phyloP scores from a whole-genome alignment of 2,888 invertebrate genomes.

The Cyaniris semiargus region DNA sequence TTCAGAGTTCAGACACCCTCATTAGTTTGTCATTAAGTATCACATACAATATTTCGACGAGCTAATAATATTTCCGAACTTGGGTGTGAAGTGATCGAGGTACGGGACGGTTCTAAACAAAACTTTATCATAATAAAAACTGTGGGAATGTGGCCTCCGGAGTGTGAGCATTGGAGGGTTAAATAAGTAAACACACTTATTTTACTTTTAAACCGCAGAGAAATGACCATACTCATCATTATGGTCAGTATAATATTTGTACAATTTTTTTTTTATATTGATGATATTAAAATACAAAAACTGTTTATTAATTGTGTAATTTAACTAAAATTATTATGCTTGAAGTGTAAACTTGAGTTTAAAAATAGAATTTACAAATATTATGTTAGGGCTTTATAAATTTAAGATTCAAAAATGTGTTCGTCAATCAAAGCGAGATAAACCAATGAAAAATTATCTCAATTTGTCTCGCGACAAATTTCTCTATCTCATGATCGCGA shows the following conservation, averaged over 20 bases:
- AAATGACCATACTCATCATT: neutral
- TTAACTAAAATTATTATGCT: neutral
- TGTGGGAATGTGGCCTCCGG: conserved; percentile 22
- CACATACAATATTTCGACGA: conserved; percentile 4
- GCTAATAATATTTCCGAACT: conserved; percentile 2
- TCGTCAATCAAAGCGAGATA: neutral
- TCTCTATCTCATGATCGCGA: conserved; percentile 55
- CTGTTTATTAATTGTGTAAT: too few relatives aligned
- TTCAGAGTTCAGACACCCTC: neutral
- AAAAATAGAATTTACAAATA: too few relatives aligned
- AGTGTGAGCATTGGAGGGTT: neutral
- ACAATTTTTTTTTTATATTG: too few relatives aligned
- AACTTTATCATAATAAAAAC: conserved; percentile 5
- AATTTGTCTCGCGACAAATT: conserved; percentile 54
- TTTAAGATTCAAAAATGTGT: neutral
- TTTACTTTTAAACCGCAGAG: conserved; percentile 8
- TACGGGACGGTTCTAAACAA: neutral
- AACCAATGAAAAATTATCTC: conserved; percentile 33
- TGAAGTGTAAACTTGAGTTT: neutral
- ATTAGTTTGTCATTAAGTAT: conserved; percentile 3
- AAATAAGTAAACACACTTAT: neutral
- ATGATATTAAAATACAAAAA: too few relatives aligned
- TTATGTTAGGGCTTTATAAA: too few relatives aligned
- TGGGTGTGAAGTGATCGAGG: conserved; percentile 24
- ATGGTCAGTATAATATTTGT: neutral